Conservation (phyloP, 2,888 invertebrate species). For the Brachyopa scutellaris region DNA sequence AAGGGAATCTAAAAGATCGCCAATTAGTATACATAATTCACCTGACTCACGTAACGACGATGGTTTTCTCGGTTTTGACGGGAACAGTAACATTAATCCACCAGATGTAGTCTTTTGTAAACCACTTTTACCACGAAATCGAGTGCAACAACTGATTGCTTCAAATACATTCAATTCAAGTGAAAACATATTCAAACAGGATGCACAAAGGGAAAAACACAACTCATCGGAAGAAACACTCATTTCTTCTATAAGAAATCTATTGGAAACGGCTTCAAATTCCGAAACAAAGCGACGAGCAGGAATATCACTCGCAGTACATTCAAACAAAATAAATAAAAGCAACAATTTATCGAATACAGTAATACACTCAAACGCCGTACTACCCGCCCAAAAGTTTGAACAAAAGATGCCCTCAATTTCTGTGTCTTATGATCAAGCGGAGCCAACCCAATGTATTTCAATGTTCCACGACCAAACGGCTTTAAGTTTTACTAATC, state of each 20-base stretch:
- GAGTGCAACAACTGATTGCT: neutral
- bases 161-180: neutral
- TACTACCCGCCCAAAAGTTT: too few species aligned
- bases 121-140: constrained; percentile 29
- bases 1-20: too few species aligned
- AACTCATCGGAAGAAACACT: too few species aligned
- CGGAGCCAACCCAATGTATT: too few species aligned
- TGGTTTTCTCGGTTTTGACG: neutral
- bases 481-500: too few species aligned
- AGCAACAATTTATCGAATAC: neutral
- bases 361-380: too few species aligned
- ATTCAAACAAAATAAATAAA: constrained; percentile 5
- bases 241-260: neutral
- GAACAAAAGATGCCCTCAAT: too few species aligned
- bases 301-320: neutral
- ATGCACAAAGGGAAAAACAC: too few species aligned
- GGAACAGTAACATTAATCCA: neutral
- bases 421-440: too few species aligned
- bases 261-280: neutral
- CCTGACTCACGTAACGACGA: neutral
- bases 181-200: too few species aligned
- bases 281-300: constrained; percentile 10
- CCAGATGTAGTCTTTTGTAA: constrained; percentile 45
- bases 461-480: too few species aligned
- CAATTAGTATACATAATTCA: neutral